These are phyloP conservation scores for Strix uralensis DNA, from an alignment of 2,113 vertebrate genomes.

Conservation along the genomic window DNA sequence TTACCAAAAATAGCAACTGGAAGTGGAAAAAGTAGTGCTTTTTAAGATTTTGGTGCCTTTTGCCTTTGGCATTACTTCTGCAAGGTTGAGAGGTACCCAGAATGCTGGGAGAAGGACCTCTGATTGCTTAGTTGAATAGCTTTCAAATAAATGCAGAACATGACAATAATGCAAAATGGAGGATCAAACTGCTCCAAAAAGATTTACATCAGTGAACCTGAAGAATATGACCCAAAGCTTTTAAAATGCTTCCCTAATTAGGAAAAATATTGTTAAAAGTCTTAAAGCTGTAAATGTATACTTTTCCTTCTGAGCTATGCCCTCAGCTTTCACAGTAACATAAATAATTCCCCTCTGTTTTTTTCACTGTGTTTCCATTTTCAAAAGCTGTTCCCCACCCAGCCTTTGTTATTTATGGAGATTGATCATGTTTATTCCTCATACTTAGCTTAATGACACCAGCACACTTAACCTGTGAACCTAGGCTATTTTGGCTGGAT, in stretches of 20 bases:
- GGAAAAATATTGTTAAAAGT: not conserved
- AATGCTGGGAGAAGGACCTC: not conserved
- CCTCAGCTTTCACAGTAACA: not conserved
- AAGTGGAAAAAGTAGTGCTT: not conserved
- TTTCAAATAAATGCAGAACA: not conserved
- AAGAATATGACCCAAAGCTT: not conserved
- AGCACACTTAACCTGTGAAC: slow-evolving; percentile 8
- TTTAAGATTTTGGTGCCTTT: not conserved
- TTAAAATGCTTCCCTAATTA: not conserved
- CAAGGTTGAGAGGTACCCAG: not conserved
- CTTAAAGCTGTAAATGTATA: not conserved
- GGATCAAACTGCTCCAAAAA: not conserved
- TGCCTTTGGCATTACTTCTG: not conserved
- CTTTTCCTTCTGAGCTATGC: not conserved
- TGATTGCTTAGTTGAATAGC: not conserved
- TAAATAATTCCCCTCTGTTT: not conserved
- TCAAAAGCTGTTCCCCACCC: not conserved
- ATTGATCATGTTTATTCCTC: not conserved
- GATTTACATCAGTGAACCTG: not conserved
- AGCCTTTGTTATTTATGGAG: not conserved
- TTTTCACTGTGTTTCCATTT: not conserved
- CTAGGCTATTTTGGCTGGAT: not conserved
- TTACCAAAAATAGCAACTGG: not conserved
- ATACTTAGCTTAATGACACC: not conserved
- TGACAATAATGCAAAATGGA: not conserved